phyloP scores from a whole-genome alignment of 2,888 invertebrate species.

The Zeuzera pyrina region DNA sequence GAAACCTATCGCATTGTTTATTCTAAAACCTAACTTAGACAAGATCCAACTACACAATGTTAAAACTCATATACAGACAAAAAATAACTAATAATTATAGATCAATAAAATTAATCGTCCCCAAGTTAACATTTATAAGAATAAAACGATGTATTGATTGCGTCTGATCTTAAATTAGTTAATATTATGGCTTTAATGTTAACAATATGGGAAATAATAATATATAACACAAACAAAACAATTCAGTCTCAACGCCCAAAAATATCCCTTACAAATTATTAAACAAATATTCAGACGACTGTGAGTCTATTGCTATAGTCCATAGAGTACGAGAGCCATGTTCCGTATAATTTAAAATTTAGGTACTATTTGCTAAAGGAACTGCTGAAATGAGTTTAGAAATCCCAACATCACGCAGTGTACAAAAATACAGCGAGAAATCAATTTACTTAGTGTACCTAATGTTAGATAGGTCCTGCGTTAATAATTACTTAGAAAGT shows the following conservation, averaged over 20 bases:
- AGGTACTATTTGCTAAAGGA: too few species aligned
- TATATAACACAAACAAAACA: constrained; percentile 71
- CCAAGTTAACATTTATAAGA: constrained; percentile 31
- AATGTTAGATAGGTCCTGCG: constrained; percentile 24
- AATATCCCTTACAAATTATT: constrained; percentile 49
- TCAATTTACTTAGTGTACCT: constrained; percentile 33
- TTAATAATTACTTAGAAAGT: constrained; percentile 31
- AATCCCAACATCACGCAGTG: constrained; percentile 21
- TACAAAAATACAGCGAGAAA: constrained; percentile 57
- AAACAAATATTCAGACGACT: constrained; percentile 27
- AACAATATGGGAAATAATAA: constrained; percentile 62
- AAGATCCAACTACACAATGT: constrained; percentile 55
- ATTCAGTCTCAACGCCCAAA: constrained; percentile 71
- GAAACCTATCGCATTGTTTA: constrained; percentile 45
- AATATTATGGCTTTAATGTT: constrained; percentile 31
- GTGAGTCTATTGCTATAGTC: not conserved
- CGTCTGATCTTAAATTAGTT: constrained; percentile 27
- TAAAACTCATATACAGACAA: constrained; percentile 71
- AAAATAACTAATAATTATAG: constrained; percentile 45
- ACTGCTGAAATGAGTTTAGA: not conserved
- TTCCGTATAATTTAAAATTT: too few species aligned
- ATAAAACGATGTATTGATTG: constrained; percentile 19
- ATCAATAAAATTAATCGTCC: constrained; percentile 39
- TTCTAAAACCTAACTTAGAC: constrained; percentile 59
- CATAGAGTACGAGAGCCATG: too few species aligned